Evolutionary conservation across 2,888 invertebrate species (phyloP), one percentile per base, ranked within the genome.

Genomic region (Muschampia plurimacula): DNA sequence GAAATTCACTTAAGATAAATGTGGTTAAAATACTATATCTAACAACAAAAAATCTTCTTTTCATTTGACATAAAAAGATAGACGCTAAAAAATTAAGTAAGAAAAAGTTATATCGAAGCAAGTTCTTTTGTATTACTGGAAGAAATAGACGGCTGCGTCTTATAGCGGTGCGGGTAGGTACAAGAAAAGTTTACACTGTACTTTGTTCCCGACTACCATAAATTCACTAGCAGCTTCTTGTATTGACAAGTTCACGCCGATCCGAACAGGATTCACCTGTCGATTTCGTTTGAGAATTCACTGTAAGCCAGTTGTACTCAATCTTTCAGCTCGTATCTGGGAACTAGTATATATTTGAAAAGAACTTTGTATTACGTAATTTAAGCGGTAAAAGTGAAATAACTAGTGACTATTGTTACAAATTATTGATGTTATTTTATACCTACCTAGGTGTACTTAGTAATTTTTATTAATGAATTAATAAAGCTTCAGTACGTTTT

Each of bases 191-290:
- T 77, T 67, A 74, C 55, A 74, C 67, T 67, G 71, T 74, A 74
- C 71, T 73, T 73, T 72, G 70, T 74, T 75, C 69, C 68, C 67
- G 75, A 74, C 76, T 75, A 74, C 75, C 77, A 78, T 80, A 79
- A 80, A 80, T 81, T 77, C 74, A 75, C 74, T 76, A 77, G 76
- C 69, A 76, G 77, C 78, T 76, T 75, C 77, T 79, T 78, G 77
- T 75, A 78, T 79, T 79, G 78, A 78, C 76, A 77, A 77, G 73
- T 76, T 79, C 73, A 57, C 64, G 59, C 49, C 72, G 71, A 74
- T 65, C 68, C 73, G 77, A 75, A 67, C 77, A 74, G 77, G 77
- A 76, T 78, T 79, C 80, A 79, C 77, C 78, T 80, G 78, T 76
- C 77, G 77, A 72, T 75, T 79, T 76, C 72, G 74, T 75, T 78